A percentile compares a stretch with the other conserved stretches of the same genome.
These are phyloP conservation scores for Copsychus sechellarum DNA, from an alignment of 2,113 vertebrate genomes.

Conservation along the genomic window DNA sequence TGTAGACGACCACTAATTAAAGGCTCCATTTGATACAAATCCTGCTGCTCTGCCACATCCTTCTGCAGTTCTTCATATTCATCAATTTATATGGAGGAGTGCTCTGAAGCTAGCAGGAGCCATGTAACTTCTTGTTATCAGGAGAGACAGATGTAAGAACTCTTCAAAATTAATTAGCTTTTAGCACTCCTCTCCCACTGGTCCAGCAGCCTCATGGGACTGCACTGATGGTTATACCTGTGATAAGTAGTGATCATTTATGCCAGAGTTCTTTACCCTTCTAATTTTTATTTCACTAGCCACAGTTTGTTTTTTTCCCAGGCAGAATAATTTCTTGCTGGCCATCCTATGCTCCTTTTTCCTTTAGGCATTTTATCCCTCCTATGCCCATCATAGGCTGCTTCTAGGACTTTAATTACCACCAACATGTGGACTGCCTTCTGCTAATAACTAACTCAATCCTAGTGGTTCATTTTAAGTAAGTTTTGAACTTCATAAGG, in stretches of 20 bases:
- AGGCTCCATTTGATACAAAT: not conserved
- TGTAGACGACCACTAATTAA: not conserved
- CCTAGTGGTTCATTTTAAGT: not conserved
- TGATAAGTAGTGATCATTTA: not conserved
- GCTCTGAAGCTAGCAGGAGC: conserved; percentile 35
- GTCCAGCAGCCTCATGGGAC: not conserved
- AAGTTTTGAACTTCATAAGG: not conserved
- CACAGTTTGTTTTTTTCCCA: not conserved
- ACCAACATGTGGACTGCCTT: not conserved
- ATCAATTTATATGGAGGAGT: not conserved
- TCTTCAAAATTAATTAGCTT: conserved; percentile 53
- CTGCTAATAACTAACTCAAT: conserved; percentile 5
- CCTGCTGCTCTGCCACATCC: conserved; percentile 11
- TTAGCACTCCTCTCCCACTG: conserved; percentile 4
- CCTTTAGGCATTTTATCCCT: not conserved
- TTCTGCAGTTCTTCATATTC: conserved; percentile 9
- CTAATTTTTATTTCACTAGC: conserved; percentile 24
- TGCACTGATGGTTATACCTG: not conserved
- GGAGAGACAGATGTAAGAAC: conserved; percentile 39
- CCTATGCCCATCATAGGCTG: not conserved
- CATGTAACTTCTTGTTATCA: not conserved
- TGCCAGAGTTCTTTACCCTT: not conserved
- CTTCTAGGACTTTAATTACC: conserved; percentile 28
- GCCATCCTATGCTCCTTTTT: not conserved
- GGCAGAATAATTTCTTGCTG: conserved; percentile 9